Evolutionary conservation across 2,888 invertebrate genomes (phyloP), one percentile per base, ranked within the genome.

Genomic region (Sesamia inferens): DNA sequence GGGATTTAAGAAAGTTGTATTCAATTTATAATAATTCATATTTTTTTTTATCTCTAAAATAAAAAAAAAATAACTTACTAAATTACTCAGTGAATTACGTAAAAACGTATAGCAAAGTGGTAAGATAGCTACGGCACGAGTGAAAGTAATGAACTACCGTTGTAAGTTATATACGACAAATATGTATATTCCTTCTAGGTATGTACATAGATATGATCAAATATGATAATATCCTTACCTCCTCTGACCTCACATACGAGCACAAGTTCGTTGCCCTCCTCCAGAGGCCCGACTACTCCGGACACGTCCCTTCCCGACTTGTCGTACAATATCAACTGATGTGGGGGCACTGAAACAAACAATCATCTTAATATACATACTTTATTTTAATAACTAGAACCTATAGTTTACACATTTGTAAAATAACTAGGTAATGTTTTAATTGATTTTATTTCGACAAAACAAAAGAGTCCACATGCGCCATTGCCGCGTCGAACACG

Each of bases 201-300:
- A 31, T 31, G 19, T 67, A 48, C 19, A 11, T 47, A 47, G 24
- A 13, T 67, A 62, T 62, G 47, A 24, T 62, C 58, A 66, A 68
- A 77, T 70, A 81, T 68, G 66, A 68, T 59, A 71, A 74, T 70
- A 75, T 62, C 51, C 97, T 97, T 96, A 99, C 99, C 99, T 93
- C 99, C 99, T 93, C 98, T 97, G 81, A 98, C 99, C 96, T 98
- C 98, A 93, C 99, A 99, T 84, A 98, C 98, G 83, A 99, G 97
- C 68, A 98, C 97, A 78, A 99, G 97, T 92, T 98, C 98, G 88
- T 98, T 97, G 78, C 98, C 98, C 94, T 99, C 99, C 89, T 98
- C 97, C 87, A 98, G 96, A 62, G 99, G 98, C 39, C 98, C 99
- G 72, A 98, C 97, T 59, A 98, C 97, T 67, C 97, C 97, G 86